Percentiles rank a stretch among this genome's conserved stretches.
Evolutionary conservation across 2,113 vertebrate species (phyloP).

Genomic region (Polypterus bichir): DNA sequence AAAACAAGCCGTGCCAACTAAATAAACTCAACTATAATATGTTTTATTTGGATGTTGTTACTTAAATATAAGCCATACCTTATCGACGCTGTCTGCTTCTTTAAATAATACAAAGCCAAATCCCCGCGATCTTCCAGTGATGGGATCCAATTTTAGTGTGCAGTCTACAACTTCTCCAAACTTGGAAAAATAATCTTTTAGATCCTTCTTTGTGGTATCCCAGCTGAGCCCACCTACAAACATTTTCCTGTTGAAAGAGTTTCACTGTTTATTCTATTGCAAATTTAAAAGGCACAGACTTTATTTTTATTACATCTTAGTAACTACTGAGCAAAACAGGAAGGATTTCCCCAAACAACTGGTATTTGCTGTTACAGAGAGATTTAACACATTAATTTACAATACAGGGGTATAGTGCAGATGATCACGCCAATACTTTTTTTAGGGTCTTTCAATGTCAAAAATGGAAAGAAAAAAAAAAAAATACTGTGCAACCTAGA

Average conservation of each 20-base stretch:
- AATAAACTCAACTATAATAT: background rate
- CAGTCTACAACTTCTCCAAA: constrained; percentile 96
- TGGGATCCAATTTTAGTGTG: constrained; percentile 91
- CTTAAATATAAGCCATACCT: constrained; percentile 49
- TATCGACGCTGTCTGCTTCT: constrained; percentile 85
- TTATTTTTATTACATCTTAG: background rate
- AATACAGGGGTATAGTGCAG: too few relatives aligned
- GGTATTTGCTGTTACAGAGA: background rate
- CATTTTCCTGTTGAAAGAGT: constrained; percentile 74
- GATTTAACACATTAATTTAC: too few relatives aligned
- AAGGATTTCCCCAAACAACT: background rate
- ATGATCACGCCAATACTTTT: too few relatives aligned
- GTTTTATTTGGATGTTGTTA: constrained; percentile 1
- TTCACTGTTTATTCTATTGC: constrained; percentile 3
- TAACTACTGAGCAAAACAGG: too few relatives aligned
- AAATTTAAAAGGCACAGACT: background rate
- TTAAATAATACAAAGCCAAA: constrained; percentile 97
- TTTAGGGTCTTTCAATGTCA: too few relatives aligned
- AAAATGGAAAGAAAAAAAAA: too few relatives aligned
- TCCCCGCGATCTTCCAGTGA: constrained; percentile 89
- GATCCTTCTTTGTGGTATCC: constrained; percentile 98
- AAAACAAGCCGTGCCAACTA: too few relatives aligned
- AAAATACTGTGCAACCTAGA: too few relatives aligned
- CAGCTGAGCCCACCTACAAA: constrained; percentile 96
- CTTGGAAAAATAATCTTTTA: constrained; percentile 96